phyloP scores from a whole-genome alignment of 1,140 invertebrate species.

The Diuraphis noxia region DNA sequence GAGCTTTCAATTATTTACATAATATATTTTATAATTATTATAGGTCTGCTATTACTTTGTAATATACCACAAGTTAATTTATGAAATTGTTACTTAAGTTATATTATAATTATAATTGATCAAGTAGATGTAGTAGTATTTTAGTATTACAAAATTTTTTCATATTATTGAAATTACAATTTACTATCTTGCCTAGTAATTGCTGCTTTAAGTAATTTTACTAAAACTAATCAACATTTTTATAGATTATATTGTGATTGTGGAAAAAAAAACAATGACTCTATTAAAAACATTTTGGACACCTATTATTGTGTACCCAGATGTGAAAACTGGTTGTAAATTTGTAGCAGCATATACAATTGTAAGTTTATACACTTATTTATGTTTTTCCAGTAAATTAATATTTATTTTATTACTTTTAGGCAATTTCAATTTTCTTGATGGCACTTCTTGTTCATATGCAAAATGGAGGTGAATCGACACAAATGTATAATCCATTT shows the following conservation, averaged over 20 bases:
- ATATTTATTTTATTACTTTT: slow-evolving; percentile 56
- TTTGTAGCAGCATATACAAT: slow-evolving; percentile 78
- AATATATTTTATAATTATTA: not conserved
- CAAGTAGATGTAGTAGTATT: not conserved
- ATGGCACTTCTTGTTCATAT: slow-evolving; percentile 77
- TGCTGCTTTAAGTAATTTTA: not conserved
- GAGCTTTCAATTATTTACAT: not conserved
- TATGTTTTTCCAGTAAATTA: slow-evolving; percentile 50
- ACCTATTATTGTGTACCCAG: slow-evolving; percentile 80
- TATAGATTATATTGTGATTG: not conserved
- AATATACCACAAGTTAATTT: not conserved
- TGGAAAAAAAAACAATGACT: slow-evolving; percentile 64
- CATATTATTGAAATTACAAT: no score
- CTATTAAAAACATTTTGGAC: slow-evolving; percentile 81
- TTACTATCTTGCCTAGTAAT: no score
- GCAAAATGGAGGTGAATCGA: slow-evolving; percentile 80
- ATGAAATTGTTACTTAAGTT: not conserved
- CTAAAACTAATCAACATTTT: not conserved
- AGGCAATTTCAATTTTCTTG: slow-evolving; percentile 72
- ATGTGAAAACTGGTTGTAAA: slow-evolving; percentile 73
- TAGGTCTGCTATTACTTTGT: not conserved
- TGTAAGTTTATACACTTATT: slow-evolving; percentile 59
- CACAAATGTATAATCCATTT: slow-evolving; percentile 81
- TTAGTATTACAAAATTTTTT: no score
- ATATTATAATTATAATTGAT: not conserved